Conservation (phyloP, 64 coral and sea anemone species). For the Hydrozoanthus tunicans region DNA sequence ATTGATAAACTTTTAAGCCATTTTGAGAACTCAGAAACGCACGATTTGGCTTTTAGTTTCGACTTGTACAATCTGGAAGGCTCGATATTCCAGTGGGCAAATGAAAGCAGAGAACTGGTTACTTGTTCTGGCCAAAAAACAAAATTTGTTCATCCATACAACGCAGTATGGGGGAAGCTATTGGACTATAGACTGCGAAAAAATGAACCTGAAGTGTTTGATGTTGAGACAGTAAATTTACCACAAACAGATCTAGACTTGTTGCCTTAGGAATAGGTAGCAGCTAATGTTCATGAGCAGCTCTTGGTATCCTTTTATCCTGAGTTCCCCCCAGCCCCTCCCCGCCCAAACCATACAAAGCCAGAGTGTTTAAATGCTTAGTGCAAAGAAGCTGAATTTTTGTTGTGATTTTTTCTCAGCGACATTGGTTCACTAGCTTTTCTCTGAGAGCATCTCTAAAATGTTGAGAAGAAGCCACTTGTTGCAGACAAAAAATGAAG, state of each 20-base stretch:
- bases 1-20: conserved; percentile 51
- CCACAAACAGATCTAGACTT: not conserved
- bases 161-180: conserved; percentile 38
- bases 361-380: no score
- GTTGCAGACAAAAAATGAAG: no score
- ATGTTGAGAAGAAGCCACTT: no score
- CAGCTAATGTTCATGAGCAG: no score
- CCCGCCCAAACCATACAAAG: no score
- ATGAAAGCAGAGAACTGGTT: conserved; percentile 62
- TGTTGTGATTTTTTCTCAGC: no score
- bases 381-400: no score
- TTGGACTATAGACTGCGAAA: conserved; percentile 33
- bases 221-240: not conserved
- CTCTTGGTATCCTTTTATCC: no score
- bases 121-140: conserved; percentile 47
- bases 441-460: no score
- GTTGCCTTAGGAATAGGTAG: not conserved
- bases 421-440: no score
- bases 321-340: no score
- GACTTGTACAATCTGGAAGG: conserved; percentile 76
- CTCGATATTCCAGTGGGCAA: conserved; percentile 76
- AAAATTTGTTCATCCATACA: conserved; percentile 29
- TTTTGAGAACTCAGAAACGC: conserved; percentile 27
- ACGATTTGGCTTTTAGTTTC: not conserved
- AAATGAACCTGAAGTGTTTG: conserved; percentile 35